A percentile compares a stretch with the other conserved stretches of the same genome.
These are phyloP conservation scores for Cygnus buccinator DNA, from an alignment of 2,113 vertebrate genomes.

Conservation along the genomic window DNA sequence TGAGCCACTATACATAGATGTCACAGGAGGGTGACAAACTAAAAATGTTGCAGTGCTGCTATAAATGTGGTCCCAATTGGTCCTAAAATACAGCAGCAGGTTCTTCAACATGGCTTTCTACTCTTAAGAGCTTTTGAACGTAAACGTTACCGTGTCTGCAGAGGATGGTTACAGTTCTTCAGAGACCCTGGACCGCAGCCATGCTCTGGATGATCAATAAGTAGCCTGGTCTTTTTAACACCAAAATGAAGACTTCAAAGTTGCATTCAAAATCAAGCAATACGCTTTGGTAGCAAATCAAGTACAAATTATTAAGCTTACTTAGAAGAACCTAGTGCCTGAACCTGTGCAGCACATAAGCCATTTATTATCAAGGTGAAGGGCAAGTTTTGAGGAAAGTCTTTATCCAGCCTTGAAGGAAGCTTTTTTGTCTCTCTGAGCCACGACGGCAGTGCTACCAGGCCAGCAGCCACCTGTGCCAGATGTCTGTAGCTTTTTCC, in stretches of 20 bases:
- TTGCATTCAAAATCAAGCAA: neutral
- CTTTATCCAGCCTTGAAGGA: neutral
- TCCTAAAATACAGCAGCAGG: neutral
- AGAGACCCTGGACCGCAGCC: neutral
- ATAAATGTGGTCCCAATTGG: neutral
- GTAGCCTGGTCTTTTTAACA: neutral
- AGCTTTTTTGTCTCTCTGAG: neutral
- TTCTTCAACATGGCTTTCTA: neutral
- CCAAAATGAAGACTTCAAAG: neutral
- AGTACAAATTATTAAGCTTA: neutral
- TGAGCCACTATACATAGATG: neutral
- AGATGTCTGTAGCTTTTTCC: fast-evolving
- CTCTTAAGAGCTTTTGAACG: neutral
- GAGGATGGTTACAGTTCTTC: neutral
- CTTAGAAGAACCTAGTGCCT: neutral
- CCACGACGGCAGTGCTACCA: neutral
- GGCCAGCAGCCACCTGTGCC: neutral
- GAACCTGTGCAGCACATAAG: neutral
- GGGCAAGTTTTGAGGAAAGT: neutral
- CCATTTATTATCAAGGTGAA: neutral
- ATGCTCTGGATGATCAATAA: neutral
- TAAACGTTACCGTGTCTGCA: neutral
- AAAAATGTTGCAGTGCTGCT: neutral
- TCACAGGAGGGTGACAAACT: neutral
- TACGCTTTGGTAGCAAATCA: neutral